These are phyloP conservation scores for Zootoca vivipara DNA, from an alignment of 2,113 vertebrate genomes.

Conservation along the genomic window DNA sequence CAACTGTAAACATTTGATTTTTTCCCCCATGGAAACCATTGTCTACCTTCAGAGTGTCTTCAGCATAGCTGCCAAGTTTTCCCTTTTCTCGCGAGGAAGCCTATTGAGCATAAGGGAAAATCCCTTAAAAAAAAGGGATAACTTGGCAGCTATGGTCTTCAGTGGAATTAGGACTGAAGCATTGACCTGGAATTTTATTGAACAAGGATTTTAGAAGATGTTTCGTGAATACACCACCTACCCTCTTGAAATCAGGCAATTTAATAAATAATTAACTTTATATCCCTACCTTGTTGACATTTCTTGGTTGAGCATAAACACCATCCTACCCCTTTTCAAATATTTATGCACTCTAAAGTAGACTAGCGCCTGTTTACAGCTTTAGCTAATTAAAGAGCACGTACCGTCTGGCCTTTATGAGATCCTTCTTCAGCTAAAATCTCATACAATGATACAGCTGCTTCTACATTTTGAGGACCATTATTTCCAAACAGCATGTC, in stretches of 20 bases:
- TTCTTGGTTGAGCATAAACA: slow-evolving; percentile 38
- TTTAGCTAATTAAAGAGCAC: slow-evolving; percentile 51
- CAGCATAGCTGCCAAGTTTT: too few species aligned
- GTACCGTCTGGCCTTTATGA: slow-evolving; percentile 69
- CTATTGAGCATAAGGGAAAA: too few species aligned
- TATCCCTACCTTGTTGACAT: slow-evolving; percentile 33
- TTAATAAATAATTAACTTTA: not conserved
- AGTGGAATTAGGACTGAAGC: not conserved
- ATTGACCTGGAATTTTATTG: not conserved
- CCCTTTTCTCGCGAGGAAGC: too few species aligned
- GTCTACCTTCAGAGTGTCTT: not conserved
- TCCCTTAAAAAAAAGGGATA: too few species aligned
- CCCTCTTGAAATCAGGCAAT: not conserved
- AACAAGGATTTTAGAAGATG: not conserved
- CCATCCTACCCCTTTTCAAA: slow-evolving; percentile 45
- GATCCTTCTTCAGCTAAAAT: slow-evolving; percentile 60
- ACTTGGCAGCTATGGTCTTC: too few species aligned
- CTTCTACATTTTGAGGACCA: slow-evolving; percentile 55
- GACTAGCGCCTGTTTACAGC: slow-evolving; percentile 42
- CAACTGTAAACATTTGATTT: not conserved
- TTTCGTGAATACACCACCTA: not conserved
- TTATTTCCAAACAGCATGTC: slow-evolving; percentile 60
- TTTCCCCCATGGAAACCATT: not conserved
- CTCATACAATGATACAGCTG: slow-evolving; percentile 59
- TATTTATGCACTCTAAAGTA: slow-evolving; percentile 47